Evolutionary conservation across 1,140 invertebrate species (phyloP).

Genomic region (Drosophila nasuta): DNA sequence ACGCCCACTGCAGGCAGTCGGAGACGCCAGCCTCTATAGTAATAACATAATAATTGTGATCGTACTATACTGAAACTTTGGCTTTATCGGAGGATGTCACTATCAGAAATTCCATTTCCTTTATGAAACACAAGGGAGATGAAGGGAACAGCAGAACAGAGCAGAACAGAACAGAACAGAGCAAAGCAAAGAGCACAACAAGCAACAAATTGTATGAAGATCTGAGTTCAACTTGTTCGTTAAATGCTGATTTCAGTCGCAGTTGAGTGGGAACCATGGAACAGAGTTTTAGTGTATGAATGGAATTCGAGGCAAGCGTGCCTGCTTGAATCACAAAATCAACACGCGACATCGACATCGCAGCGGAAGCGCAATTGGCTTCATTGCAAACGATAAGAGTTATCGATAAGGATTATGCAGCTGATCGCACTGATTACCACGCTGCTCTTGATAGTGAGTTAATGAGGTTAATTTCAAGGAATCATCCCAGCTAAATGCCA

Average conservation of each 20-base stretch:
- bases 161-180: no score
- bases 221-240: constrained; percentile 29
- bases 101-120: constrained; percentile 51
- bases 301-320: constrained; percentile 41
- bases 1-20: constrained; percentile 26
- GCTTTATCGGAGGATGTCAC: constrained; percentile 46
- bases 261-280: constrained; percentile 30
- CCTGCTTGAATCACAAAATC: constrained; percentile 21
- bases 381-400: no score
- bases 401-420: constrained; percentile 16
- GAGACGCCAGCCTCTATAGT: no score
- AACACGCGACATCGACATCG: not conserved
- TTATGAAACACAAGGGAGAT: constrained; percentile 12
- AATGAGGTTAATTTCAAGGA: not conserved
- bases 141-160: not conserved
- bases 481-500: not conserved
- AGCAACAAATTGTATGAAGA: not conserved
- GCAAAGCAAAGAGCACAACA: not conserved
- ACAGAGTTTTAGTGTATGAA: constrained; percentile 56
- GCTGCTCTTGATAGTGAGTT: constrained; percentile 39
- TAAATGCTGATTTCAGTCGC: constrained; percentile 17
- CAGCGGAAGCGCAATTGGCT: constrained; percentile 14
- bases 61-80: constrained; percentile 5
- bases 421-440: constrained; percentile 23
- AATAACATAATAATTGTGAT: constrained; percentile 10